Conservation (phyloP, 2,888 invertebrate species). For the Plebejus melissa region DNA sequence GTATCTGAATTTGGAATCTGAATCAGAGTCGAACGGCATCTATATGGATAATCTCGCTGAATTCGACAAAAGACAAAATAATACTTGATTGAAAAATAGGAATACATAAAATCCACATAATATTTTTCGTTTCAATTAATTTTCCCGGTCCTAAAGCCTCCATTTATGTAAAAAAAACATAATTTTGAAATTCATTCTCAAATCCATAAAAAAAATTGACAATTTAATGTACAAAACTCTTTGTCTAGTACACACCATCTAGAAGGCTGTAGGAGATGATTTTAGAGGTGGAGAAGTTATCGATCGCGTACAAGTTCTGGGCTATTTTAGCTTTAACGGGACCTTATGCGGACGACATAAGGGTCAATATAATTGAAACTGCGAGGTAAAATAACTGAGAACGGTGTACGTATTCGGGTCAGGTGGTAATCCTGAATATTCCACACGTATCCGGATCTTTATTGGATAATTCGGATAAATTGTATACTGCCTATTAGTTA, state of each 20-base stretch:
- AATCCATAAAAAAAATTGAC: no score
- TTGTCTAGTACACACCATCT: background rate
- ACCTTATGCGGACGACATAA: background rate
- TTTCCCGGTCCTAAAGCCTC: no score
- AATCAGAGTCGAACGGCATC: no score
- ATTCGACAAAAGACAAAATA: no score
- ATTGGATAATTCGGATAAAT: conserved; percentile 7
- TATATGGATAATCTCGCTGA: no score
- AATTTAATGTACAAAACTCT: background rate
- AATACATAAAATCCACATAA: no score
- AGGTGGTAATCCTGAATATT: conserved; percentile 24
- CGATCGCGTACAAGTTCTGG: conserved; percentile 1
- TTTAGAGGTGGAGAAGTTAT: conserved; percentile 25
- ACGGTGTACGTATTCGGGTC: conserved; percentile 9
- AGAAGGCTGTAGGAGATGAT: conserved; percentile 9
- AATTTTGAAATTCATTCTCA: background rate
- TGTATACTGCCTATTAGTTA: conserved; percentile 5
- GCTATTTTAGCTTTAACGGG: background rate
- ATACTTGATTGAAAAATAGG: no score
- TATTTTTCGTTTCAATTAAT: no score
- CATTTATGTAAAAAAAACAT: no score
- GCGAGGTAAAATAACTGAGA: background rate
- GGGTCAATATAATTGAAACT: background rate
- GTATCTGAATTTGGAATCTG: no score
- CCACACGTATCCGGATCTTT: conserved; percentile 18